Evolutionary conservation across 2,797 vertebrate genomes (phyloP).

Genomic region (Crenuchus spilurus): DNA sequence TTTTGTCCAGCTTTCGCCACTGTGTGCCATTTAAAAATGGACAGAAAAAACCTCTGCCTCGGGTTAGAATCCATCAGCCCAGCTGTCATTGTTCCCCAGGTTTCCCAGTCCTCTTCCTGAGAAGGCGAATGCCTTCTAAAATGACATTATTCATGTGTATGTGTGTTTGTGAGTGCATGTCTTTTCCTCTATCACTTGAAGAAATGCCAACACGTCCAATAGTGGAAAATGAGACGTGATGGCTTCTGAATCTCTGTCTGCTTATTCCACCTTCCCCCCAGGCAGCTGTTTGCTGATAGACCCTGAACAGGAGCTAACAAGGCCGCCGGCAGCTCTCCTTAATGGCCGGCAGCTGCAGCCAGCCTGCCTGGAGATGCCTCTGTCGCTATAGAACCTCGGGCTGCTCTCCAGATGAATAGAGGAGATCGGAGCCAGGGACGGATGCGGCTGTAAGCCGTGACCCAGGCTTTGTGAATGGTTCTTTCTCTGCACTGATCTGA

Average conservation of each 20-base stretch:
- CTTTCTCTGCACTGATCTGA: background rate
- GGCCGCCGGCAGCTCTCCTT: slow-evolving; percentile 3
- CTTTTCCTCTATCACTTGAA: slow-evolving; percentile 34
- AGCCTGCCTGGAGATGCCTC: slow-evolving; percentile 6
- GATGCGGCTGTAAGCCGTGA: background rate
- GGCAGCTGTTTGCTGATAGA: slow-evolving; percentile 19
- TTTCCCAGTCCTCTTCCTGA: slow-evolving; percentile 20
- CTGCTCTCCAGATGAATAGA: background rate
- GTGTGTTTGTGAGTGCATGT: slow-evolving; percentile 4
- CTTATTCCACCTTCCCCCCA: slow-evolving; percentile 16
- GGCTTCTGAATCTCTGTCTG: slow-evolving; percentile 45
- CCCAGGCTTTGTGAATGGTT: background rate
- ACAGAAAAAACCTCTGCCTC: slow-evolving; percentile 40
- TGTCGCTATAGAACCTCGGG: background rate
- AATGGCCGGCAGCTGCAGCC: slow-evolving; percentile 19
- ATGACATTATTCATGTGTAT: slow-evolving; percentile 39
- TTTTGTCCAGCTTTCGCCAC: slow-evolving; percentile 2
- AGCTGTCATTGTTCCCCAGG: slow-evolving; percentile 32
- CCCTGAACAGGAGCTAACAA: background rate
- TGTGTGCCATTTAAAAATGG: slow-evolving; percentile 47
- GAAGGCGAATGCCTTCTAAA: slow-evolving; percentile 29
- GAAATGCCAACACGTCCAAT: slow-evolving; percentile 31
- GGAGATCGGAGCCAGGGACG: background rate
- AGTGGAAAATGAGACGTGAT: slow-evolving; percentile 44
- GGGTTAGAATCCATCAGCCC: slow-evolving; percentile 29